Conservation (phyloP, 2,797 vertebrate genomes). For the Tenualosa ilisha region DNA sequence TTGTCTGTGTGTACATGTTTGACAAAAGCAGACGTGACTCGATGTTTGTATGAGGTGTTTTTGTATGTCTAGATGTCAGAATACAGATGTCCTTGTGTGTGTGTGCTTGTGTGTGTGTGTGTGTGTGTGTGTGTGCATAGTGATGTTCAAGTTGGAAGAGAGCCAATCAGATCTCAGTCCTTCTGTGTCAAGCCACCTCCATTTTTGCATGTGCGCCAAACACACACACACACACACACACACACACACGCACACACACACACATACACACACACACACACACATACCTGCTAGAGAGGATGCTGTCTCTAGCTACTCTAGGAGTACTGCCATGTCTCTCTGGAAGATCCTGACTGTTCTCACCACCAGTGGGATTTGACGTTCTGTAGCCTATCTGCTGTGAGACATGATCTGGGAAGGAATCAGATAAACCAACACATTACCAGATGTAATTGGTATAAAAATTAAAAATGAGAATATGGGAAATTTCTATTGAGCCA, state of each 20-base stretch:
- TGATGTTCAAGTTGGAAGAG: slow-evolving; percentile 44
- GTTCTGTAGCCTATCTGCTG: no score
- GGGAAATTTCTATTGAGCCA: no score
- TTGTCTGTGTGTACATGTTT: background rate
- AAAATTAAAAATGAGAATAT: no score
- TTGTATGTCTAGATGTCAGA: background rate
- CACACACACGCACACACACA: background rate
- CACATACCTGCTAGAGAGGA: no score
- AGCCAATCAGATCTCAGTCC: slow-evolving; percentile 57
- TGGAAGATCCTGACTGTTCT: no score
- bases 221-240: background rate
- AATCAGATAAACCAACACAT: no score
- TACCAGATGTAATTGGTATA: no score
- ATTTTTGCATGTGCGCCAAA: background rate
- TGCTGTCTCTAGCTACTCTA: no score
- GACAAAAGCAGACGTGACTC: background rate
- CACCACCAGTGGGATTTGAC: no score
- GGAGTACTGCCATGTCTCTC: background rate
- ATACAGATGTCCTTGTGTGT: background rate
- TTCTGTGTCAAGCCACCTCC: background rate
- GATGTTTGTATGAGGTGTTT: background rate
- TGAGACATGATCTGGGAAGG: no score
- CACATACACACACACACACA: no score
- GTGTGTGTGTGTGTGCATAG: slow-evolving; percentile 14
- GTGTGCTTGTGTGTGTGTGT: background rate